phyloP scores from a whole-genome alignment of 2,113 vertebrate genomes.

The Pituophis catenifer region DNA sequence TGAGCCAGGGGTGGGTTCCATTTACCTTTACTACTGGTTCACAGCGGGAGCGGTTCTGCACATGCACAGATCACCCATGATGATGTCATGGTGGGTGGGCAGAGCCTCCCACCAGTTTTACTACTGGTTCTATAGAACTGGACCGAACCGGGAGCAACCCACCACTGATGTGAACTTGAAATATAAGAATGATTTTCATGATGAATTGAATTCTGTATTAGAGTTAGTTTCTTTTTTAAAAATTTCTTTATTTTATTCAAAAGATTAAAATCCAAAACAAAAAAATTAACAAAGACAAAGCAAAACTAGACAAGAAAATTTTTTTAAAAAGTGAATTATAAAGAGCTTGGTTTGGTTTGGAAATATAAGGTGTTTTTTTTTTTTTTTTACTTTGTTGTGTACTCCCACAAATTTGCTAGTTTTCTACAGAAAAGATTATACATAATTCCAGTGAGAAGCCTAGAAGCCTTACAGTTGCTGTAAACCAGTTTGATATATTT shows the following conservation, averaged over 20 bases:
- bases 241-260: neutral
- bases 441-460: neutral
- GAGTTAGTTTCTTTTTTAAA: neutral
- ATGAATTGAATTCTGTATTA: neutral
- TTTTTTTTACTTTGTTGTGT: neutral
- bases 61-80: no score
- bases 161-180: neutral
- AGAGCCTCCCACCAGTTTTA: no score
- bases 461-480: neutral
- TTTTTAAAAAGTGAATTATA: neutral
- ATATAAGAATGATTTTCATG: neutral
- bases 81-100: no score
- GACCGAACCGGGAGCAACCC: no score
- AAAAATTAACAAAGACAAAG: neutral
- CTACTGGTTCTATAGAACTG: no score
- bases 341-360: neutral
- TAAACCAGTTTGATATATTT: neutral
- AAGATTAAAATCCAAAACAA: neutral
- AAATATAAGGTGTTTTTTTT: neutral
- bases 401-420: neutral
- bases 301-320: neutral
- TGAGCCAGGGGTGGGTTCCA: no score
- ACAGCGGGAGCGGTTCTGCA: no score
- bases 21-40: no score
- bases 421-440: neutral